phyloP scores from a whole-genome alignment of 23 tunicate species.

The Ciona savignyi region DNA sequence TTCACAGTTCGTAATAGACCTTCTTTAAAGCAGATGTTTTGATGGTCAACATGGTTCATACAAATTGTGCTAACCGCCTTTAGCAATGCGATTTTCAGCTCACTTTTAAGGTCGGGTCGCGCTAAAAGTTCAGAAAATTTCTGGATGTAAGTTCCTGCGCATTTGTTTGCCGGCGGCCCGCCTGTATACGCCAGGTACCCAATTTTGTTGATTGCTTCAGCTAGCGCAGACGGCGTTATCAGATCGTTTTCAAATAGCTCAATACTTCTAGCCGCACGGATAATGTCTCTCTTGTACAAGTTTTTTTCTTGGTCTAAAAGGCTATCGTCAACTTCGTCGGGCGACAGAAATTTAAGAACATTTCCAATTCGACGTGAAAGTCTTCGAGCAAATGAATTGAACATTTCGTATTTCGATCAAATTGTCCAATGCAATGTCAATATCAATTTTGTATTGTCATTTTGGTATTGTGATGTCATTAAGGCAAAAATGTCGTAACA shows the following conservation, averaged over 20 bases:
- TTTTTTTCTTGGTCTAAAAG: slow-evolving; percentile 66
- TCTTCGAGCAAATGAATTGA: slow-evolving; percentile 43
- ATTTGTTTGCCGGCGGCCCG: slow-evolving; percentile 67
- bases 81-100: slow-evolving; percentile 43
- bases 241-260: slow-evolving; percentile 51
- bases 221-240: slow-evolving; percentile 31
- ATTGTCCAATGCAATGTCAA: no score
- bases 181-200: slow-evolving; percentile 64
- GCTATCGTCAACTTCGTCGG: slow-evolving; percentile 61
- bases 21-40: slow-evolving; percentile 35
- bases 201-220: slow-evolving; percentile 53
- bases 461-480: no score
- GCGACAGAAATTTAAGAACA: slow-evolving; percentile 38
- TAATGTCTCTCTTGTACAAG: slow-evolving; percentile 67
- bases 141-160: slow-evolving; percentile 59
- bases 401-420: no score
- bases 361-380: slow-evolving; percentile 56
- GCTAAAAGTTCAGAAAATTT: slow-evolving; percentile 45
- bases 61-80: slow-evolving; percentile 43
- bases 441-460: no score
- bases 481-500: no score
- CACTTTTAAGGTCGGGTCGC: slow-evolving; percentile 23
- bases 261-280: slow-evolving; percentile 45
- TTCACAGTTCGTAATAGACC: slow-evolving; percentile 27
- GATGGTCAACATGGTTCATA: slow-evolving; percentile 53